phyloP scores from a whole-genome alignment of 2,888 invertebrate species.

The Ochropleura leucogaster region DNA sequence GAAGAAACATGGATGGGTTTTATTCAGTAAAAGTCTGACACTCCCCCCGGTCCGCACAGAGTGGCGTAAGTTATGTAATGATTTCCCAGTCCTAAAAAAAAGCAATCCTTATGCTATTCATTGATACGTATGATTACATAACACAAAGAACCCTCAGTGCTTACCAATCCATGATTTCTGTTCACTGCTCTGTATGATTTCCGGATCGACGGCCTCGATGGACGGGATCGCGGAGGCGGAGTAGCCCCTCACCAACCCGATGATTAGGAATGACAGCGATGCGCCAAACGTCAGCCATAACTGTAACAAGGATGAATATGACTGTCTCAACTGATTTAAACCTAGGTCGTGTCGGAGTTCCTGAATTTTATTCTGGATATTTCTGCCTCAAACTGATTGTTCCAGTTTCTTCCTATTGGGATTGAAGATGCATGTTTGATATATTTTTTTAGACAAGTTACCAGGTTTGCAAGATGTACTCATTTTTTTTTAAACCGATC shows the following conservation, averaged over 20 bases:
- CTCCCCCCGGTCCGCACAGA: no score
- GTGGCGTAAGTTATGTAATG: no score
- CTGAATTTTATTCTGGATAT: slow-evolving; percentile 4
- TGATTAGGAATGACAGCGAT: slow-evolving; percentile 90
- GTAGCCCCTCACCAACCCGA: slow-evolving; percentile 91
- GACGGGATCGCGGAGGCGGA: slow-evolving; percentile 91
- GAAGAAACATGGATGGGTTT: no score
- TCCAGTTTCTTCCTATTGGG: not conserved
- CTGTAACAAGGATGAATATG: slow-evolving; percentile 75
- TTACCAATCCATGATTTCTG: slow-evolving; percentile 91
- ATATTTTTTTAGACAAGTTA: no score
- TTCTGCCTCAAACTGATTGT: slow-evolving; percentile 3
- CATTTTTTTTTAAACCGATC: no score
- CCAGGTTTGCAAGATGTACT: no score
- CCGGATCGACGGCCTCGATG: slow-evolving; percentile 82
- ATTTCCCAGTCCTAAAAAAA: no score
- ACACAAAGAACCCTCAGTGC: not conserved
- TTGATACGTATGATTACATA: not conserved
- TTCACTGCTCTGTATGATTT: slow-evolving; percentile 85
- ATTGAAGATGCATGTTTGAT: no score
- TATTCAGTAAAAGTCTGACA: no score
- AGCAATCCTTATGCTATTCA: not conserved
- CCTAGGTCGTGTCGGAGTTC: slow-evolving; percentile 9
- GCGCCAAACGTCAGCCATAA: slow-evolving; percentile 90
- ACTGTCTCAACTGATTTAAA: slow-evolving; percentile 30